phyloP scores from a whole-genome alignment of 1,140 invertebrate species.

The Trachelipus rathkii region DNA sequence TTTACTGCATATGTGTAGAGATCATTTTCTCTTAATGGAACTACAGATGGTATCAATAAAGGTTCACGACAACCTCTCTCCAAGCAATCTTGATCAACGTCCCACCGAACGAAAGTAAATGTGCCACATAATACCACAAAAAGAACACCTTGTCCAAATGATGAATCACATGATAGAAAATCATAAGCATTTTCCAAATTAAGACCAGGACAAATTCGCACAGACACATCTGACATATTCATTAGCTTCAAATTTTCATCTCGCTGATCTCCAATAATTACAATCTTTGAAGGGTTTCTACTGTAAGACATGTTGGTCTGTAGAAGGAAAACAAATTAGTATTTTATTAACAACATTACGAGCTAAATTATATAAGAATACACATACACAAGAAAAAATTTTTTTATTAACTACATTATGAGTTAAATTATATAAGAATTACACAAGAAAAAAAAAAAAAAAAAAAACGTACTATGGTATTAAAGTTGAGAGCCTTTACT shows the following conservation, averaged over 20 bases:
- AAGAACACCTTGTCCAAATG: not conserved
- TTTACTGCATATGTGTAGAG: slow-evolving; percentile 8
- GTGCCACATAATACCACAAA: not conserved
- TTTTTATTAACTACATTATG: not conserved
- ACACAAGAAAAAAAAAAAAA: too few species aligned
- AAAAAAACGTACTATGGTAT: not conserved
- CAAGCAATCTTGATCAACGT: not conserved
- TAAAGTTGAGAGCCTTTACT: not conserved
- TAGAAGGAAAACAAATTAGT: not conserved
- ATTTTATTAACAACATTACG: not conserved
- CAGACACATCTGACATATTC: not conserved
- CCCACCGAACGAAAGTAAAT: not conserved
- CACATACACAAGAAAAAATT: too few species aligned
- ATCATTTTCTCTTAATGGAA: slow-evolving; percentile 2
- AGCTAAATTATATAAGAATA: too few species aligned
- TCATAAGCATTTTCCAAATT: slow-evolving; percentile 3
- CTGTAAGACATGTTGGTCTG: slow-evolving; percentile 6
- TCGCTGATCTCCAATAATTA: not conserved
- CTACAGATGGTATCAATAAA: not conserved
- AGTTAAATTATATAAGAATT: too few species aligned
- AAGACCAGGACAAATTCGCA: not conserved
- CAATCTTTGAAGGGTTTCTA: not conserved
- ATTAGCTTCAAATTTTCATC: not conserved
- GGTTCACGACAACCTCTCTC: not conserved
- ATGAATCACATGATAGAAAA: not conserved